Base-by-base conservation (phyloP, 1,140 invertebrate genomes). In the Drosophila serrata region DNA sequence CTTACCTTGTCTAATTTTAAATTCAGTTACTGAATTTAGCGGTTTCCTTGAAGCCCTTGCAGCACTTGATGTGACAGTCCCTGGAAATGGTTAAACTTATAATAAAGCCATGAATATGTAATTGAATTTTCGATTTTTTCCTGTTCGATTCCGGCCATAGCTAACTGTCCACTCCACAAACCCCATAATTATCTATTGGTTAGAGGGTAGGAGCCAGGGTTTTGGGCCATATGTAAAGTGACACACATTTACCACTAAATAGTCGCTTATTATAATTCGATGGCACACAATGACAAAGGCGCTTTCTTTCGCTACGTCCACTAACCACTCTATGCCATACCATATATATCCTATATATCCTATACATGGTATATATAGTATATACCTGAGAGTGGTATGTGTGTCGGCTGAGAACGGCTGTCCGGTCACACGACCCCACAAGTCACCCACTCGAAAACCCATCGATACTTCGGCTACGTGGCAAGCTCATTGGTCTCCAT, bases 191-290 rank as follows among this genome's bases (percentile, higher is more conserved):
- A 88, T 81, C 48, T 24, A 37, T 31, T 57, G 45, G 15, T 24
- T 15, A 17, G 42, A 45, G 9, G 24, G 27, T 9, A 17, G 29
- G 1, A 12, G 13, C 19, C 4, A 24, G 7, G 53, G 19, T 59
- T 58, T 61, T 35, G 43, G 43, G 48, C 33, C 55, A 37, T 65
- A 74, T 80, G 75, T 68, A 75, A 81, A 90, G 81, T 90, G 86
- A 84, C 81, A 90, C 74, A 90, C 81, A 84, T 88, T 88, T 88
- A 72, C 84, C 85, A 81, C 80, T 90, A 90, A 88, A 88, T 72
- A 84, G 85, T 90, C 85, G 81, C 51, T 65, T 82, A 88, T 85
- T 90, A 90, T 90, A 88, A 88, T 90, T 88, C 81, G 84, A 90
- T 90, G 84, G 81, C 85, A 90, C 85, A 90, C 84, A 82, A 73